Evolutionary conservation across 2,888 invertebrate genomes (phyloP), one percentile per base, ranked within the genome.

Genomic region (Ichneumoninae sp.): DNA sequence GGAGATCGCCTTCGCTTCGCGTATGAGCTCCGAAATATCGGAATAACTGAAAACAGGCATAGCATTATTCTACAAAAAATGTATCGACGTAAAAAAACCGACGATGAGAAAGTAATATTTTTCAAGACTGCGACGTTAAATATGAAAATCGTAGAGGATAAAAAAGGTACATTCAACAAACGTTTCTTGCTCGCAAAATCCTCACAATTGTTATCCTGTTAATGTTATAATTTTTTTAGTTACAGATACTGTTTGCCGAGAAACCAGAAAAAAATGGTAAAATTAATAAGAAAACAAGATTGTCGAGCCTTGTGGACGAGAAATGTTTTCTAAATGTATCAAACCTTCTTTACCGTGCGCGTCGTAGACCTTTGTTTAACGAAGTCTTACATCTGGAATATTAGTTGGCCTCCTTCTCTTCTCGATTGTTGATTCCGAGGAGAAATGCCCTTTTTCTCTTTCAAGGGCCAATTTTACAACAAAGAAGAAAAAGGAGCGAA

Each of bases 1-100:
- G 36, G 10, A 71, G 71, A 60, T 76, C 47, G 26, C 16, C 10
- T 10, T 36, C 19, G 33, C 33, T n/a, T 26, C 50, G 33, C 1
- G 40, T 3, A 40, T 40, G 54, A 73, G 57, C 77, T 66, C 22
- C n/a, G 47, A 73, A 66, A 82, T 33, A 70, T 81, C 63, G 40
- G n/a, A n/a, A 30, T 19, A 33, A n/a, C 7, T n/a, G 44, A 54
- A 54, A 76, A 60, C 36, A 47, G 26, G 44, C 30, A 52, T 50
- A 22, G 65, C 54, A 54, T n/a, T 63, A 4, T 52, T 63, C 19
- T 8, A 30, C 22, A n/a, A 75, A 60, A 66, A 52, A 30, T 33
- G n/a, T 16, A 19, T 33, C 3, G 30, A 69, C 16, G 10, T 16
- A 26, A 47, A 68, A 13, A 47, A 6, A 26, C 3, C 30, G 47